Evolutionary conservation across 2,113 vertebrate species (phyloP), one percentile per base, ranked within the genome.

Genomic region (Corvus hawaiiensis): DNA sequence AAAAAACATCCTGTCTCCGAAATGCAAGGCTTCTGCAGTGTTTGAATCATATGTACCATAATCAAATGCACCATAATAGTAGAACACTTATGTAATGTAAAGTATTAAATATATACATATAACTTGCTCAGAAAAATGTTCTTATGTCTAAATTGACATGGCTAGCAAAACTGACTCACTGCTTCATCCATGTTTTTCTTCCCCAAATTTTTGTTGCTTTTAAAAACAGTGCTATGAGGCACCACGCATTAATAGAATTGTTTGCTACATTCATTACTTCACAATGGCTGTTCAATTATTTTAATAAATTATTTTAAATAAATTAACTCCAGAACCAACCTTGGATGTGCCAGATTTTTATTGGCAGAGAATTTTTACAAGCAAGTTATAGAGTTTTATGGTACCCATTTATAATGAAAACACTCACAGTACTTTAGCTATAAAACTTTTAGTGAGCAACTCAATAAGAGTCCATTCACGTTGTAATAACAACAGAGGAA

Each of bases 291-390:
- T 43, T 87, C 74, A 94, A 82, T 82, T 93, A 87, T 76, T 84
- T 91, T 76, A 91, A 71, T 87, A 94, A 89, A 95, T 96, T 82
- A 78, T 95, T 95, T 94, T 87, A 94, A 93, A 94, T 90, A 91
- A 94, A 90, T 91, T 92, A 90, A 41, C 44, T 87, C 69, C 64
- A 94, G 74, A 92, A 75, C 41, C 5, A 2, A 76, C 22, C n/a
- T 72, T 51, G n/a, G 66, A 56, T 9, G 14, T 89, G 81, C 81
- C 84, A 96, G 74, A 66, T 58, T 94, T 96, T 93, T 87, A 94
- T 30, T 84, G 79, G 81, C 63, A 89, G 58, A 69, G 49, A 82
- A 84, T 72, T 94, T 96, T 96, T 90, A 93, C 74, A 96, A 91
- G 91, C 71, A 91, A 94, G 84, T 94, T 93, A 79, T 14, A 85